Percentiles rank a stretch among this genome's conserved stretches.
phyloP scores from a whole-genome alignment of 2,113 vertebrate species.

The Mustelus asterias region DNA sequence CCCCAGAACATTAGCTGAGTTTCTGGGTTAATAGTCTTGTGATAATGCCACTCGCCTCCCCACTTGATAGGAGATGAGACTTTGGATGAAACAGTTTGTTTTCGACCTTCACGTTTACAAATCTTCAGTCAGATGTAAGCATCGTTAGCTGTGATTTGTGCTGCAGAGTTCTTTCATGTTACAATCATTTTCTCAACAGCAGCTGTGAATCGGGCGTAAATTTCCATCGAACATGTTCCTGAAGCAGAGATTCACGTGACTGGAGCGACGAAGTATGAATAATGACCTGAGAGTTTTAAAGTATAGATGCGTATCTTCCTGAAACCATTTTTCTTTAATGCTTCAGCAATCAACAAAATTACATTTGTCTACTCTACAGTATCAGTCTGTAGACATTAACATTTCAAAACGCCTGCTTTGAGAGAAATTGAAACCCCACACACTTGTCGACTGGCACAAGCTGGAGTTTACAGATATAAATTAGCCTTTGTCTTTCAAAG shows the following conservation, averaged over 20 bases:
- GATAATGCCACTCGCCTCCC: too few species aligned
- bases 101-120: too few species aligned
- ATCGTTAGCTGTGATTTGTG: background rate
- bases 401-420: background rate
- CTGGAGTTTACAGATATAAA: background rate
- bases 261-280: background rate
- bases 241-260: background rate
- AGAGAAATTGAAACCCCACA: background rate
- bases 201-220: background rate
- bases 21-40: too few species aligned
- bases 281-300: background rate
- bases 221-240: background rate
- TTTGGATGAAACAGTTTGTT: background rate
- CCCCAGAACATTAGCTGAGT: too few species aligned
- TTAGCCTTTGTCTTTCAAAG: background rate
- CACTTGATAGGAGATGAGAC: background rate
- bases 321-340: background rate
- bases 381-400: background rate
- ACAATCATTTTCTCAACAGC: background rate
- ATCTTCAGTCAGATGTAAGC: background rate
- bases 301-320: background rate
- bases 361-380: background rate
- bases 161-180: too few species aligned
- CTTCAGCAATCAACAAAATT: slow-evolving; percentile 12
- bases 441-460: background rate